phyloP scores from a whole-genome alignment of 1,140 invertebrate species.

The Brachionus plicatilis region DNA sequence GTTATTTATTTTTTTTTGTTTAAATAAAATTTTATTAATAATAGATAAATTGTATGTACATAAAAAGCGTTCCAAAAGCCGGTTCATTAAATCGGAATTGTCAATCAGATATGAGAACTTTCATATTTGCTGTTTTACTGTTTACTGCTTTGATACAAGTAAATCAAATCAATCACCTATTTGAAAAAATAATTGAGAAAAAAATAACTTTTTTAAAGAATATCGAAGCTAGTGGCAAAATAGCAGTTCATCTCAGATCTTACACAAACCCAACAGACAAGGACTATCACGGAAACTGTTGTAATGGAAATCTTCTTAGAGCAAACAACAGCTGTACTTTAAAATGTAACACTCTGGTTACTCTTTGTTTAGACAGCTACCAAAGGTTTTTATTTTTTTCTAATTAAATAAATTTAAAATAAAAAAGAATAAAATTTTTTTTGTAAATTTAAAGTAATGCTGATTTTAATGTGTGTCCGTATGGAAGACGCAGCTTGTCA shows the following conservation, averaged over 20 bases:
- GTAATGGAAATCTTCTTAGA: constrained; percentile 2
- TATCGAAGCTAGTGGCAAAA: constrained; percentile 32
- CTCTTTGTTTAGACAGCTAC: constrained; percentile 12
- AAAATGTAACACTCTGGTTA: constrained; percentile 29
- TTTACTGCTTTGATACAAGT: background rate
- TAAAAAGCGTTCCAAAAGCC: background rate
- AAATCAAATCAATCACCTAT: background rate
- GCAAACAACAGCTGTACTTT: background rate
- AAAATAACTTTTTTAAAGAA: background rate
- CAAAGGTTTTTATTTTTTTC: background rate
- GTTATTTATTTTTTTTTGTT: background rate
- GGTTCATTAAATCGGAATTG: background rate
- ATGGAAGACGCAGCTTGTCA: constrained; percentile 16
- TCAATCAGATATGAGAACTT: background rate
- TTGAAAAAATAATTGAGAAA: background rate
- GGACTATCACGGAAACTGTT: constrained; percentile 21
- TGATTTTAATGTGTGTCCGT: constrained; percentile 36
- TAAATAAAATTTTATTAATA: background rate
- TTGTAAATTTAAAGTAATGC: background rate
- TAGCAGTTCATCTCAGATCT: constrained; percentile 27
- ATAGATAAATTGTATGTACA: constrained; percentile 5
- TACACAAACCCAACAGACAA: constrained; percentile 20
- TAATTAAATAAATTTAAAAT: background rate
- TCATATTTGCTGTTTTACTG: background rate
- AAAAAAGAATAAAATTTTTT: background rate